Percentiles rank a stretch among this genome's conserved stretches.
These are phyloP conservation scores for Hexactinellida sp. DNA, from an alignment of 37 sponge, comb jelly and placozoan species.

Conservation along the genomic window DNA sequence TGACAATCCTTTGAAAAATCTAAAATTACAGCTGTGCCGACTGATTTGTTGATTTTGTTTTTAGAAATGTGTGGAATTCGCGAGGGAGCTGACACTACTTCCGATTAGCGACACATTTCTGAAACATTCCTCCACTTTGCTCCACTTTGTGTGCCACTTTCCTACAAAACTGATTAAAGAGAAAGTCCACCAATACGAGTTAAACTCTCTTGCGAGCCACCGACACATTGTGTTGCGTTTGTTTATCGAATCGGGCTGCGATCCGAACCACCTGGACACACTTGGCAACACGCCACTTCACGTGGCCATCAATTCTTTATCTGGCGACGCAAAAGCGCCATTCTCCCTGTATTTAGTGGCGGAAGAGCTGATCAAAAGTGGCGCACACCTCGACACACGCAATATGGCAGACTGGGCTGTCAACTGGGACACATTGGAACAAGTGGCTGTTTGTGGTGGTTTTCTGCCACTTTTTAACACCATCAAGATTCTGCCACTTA, in stretches of 20 bases:
- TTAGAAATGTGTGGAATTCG: not conserved
- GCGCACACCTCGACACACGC: not conserved
- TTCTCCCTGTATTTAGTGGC: not conserved
- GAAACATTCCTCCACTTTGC: not conserved
- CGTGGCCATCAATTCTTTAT: not conserved
- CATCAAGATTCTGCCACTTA: not conserved
- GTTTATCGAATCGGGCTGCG: not conserved
- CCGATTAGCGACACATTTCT: not conserved
- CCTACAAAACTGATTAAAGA: not conserved
- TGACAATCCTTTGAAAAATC: too few species aligned
- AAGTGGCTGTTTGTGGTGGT: not conserved
- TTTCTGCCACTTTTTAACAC: not conserved
- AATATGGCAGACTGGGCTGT: not conserved
- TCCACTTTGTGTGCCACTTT: not conserved
- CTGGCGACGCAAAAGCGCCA: not conserved
- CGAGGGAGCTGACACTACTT: not conserved
- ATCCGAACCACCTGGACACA: not conserved
- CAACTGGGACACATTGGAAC: not conserved
- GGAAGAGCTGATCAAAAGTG: not conserved
- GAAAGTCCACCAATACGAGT: not conserved
- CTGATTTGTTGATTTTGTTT: not conserved
- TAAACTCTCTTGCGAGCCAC: not conserved
- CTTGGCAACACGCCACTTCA: not conserved
- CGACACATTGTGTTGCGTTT: conserved; percentile 9
- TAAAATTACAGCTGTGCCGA: not conserved